A percentile compares a stretch with the other conserved stretches of the same genome.
These are phyloP conservation scores for Clarias fuscus DNA, from an alignment of 2,797 vertebrate species.

Conservation along the genomic window DNA sequence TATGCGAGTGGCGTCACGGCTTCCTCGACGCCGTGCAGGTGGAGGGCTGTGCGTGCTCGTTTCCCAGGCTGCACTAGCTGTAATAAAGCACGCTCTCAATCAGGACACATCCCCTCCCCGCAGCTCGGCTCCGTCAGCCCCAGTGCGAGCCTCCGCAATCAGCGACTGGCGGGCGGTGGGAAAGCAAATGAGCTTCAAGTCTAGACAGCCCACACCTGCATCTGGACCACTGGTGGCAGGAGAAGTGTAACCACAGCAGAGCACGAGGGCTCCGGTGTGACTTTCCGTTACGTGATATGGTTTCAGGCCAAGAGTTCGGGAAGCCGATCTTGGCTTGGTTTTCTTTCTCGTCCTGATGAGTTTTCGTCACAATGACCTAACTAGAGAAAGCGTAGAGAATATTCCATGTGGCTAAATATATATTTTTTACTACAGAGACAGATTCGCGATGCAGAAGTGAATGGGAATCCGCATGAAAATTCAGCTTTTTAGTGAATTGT, in stretches of 20 bases:
- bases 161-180: conserved; percentile 72
- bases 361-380: background rate
- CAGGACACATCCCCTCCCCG: conserved; percentile 64
- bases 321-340: background rate
- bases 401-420: background rate
- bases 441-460: background rate
- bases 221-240: conserved; percentile 64
- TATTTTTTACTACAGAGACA: background rate
- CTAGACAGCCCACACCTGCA: conserved; percentile 77
- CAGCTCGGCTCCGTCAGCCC: conserved; percentile 63
- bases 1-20: conserved; percentile 24
- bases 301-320: conserved; percentile 19
- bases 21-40: conserved; percentile 71
- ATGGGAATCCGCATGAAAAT: conserved; percentile 7
- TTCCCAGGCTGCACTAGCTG: conserved; percentile 64
- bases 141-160: conserved; percentile 74
- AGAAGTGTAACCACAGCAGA: conserved; percentile 55
- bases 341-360: background rate
- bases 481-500: background rate
- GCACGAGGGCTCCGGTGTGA: conserved; percentile 34
- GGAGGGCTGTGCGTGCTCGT: conserved; percentile 75
- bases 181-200: conserved; percentile 79
- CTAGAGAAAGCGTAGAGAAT: background rate
- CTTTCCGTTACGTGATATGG: conserved; percentile 37
- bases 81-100: conserved; percentile 81